Percentiles rank a stretch among this genome's conserved stretches.
Conservation (phyloP, 2,888 invertebrate species). For the Drosophila histrio region DNA sequence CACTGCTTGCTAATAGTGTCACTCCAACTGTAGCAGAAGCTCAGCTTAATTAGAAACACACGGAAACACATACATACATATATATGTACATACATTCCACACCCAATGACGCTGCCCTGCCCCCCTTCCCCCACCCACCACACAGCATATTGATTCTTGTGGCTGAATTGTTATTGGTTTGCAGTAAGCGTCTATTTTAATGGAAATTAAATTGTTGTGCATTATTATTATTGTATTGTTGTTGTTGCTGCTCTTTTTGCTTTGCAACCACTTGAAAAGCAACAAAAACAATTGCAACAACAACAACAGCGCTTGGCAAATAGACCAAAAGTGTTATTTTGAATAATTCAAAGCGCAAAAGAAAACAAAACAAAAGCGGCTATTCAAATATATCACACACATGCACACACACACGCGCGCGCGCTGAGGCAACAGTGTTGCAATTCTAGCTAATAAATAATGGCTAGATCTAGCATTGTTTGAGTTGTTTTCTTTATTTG, state of each 20-base stretch:
- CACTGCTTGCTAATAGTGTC: background rate
- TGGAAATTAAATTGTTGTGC: conserved; percentile 73
- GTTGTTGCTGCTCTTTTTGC: conserved; percentile 38
- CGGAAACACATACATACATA: background rate
- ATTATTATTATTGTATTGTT: conserved; percentile 44
- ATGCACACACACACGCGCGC: conserved; percentile 10
- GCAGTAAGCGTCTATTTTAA: conserved; percentile 55
- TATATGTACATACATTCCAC: conserved; percentile 14
- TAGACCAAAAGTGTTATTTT: conserved; percentile 75
- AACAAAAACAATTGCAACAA: conserved; percentile 13
- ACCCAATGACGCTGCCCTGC: conserved; percentile 25
- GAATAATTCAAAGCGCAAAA: conserved; percentile 72
- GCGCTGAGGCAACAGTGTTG: too few species aligned
- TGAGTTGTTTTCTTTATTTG: too few species aligned
- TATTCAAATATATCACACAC: conserved; percentile 44
- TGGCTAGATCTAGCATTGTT: too few species aligned
- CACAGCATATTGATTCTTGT: conserved; percentile 17
- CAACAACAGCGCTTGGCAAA: conserved; percentile 41
- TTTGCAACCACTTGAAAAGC: conserved; percentile 73
- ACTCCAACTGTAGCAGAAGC: conserved; percentile 29
- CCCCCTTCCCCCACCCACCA: background rate
- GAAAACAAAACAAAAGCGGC: conserved; percentile 41
- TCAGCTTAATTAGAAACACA: conserved; percentile 11
- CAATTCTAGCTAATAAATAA: too few species aligned
- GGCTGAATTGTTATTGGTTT: conserved; percentile 39